Percentiles rank a stretch among this genome's conserved stretches.
Conservation (phyloP, 2,113 vertebrate genomes). For the Himantopus leucocephalus region DNA sequence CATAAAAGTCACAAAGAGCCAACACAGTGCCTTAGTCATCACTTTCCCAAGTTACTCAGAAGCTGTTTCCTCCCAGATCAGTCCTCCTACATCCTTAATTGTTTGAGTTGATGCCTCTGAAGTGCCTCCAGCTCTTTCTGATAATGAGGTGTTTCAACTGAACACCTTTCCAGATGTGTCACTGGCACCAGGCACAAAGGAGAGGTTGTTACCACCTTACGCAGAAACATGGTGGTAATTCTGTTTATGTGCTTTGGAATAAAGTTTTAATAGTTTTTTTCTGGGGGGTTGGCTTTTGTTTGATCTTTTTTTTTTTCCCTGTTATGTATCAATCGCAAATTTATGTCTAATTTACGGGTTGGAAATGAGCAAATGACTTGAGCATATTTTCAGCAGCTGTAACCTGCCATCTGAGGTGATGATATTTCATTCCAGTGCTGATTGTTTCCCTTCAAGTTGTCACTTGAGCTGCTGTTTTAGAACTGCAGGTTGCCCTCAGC, state of each 20-base stretch:
- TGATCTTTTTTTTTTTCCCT: not conserved
- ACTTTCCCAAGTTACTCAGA: not conserved
- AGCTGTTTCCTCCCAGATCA: not conserved
- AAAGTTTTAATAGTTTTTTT: not conserved
- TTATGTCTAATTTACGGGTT: not conserved
- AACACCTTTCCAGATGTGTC: constrained; percentile 15
- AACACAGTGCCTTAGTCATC: not conserved
- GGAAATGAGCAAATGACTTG: not conserved
- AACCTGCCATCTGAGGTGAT: not conserved
- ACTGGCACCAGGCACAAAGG: not conserved
- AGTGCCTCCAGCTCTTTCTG: not conserved
- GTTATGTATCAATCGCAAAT: not conserved
- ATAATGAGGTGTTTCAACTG: not conserved
- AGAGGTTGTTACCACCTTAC: not conserved
- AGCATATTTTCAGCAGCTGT: not conserved
- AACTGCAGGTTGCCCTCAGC: not conserved
- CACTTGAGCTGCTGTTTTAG: not conserved
- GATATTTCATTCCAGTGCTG: not conserved
- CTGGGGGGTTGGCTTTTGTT: accelerated
- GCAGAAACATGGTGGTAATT: not conserved
- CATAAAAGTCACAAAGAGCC: not conserved
- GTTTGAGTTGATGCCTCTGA: not conserved
- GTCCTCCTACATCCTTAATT: not conserved
- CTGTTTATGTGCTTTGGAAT: not conserved
- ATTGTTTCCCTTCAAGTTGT: not conserved